A percentile compares a stretch with the other conserved stretches of the same genome.
Evolutionary conservation across 2,888 invertebrate genomes (phyloP).

Genomic region (Seladonia tumulorum): DNA sequence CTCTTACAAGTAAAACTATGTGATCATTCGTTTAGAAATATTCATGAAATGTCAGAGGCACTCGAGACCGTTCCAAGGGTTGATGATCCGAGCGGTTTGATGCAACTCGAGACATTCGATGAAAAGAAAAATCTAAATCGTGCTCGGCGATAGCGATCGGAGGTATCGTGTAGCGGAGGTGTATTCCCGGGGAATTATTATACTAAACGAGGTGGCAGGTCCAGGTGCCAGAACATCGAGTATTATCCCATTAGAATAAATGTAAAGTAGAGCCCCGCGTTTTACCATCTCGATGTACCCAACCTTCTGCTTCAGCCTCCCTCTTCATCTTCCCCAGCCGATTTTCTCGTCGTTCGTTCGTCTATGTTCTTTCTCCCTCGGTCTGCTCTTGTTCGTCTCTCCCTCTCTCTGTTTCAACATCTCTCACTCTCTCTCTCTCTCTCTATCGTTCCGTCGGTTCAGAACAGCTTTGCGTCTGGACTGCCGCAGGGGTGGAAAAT

Average conservation of each 20-base stretch:
- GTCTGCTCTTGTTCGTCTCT: constrained; percentile 9
- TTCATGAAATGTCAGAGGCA: not conserved
- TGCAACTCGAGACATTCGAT: not conserved
- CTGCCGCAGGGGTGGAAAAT: constrained; percentile 72
- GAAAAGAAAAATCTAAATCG: constrained; percentile 46
- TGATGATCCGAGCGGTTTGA: not conserved
- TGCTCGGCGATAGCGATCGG: constrained; percentile 49
- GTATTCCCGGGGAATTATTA: constrained; percentile 53
- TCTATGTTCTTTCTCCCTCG: not conserved
- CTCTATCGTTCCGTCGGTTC: not conserved
- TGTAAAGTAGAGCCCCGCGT: constrained; percentile 72
- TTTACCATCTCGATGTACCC: constrained; percentile 35
- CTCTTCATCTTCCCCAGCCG: not conserved
- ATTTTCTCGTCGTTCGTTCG: constrained; percentile 29
- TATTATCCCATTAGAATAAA: constrained; percentile 79
- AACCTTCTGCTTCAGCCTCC: not conserved
- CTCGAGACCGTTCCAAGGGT: not conserved
- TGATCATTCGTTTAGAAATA: not conserved
- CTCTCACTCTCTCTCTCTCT: not conserved
- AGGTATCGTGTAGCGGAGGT: constrained; percentile 42
- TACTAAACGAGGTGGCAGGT: constrained; percentile 61
- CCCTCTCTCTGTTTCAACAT: not conserved
- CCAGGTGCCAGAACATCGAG: constrained; percentile 66
- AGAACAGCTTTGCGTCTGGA: constrained; percentile 46
- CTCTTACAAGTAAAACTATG: too few relatives aligned